These are phyloP conservation scores for Anhinga rufa DNA, from an alignment of 2,113 vertebrate genomes.

Conservation along the genomic window DNA sequence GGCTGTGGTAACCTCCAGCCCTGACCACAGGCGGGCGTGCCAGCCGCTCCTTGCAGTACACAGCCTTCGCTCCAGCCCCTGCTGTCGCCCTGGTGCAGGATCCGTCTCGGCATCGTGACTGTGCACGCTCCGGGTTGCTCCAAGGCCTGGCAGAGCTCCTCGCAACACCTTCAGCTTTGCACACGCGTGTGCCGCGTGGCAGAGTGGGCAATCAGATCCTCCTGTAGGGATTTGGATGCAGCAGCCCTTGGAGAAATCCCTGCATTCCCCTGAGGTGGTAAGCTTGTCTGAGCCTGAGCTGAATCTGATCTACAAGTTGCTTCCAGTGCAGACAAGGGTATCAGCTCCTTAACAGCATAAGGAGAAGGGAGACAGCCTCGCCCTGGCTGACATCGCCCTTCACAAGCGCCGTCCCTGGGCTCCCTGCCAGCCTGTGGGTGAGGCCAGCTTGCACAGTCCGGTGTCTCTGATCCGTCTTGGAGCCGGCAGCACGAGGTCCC, in stretches of 20 bases:
- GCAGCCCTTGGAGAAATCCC: neutral
- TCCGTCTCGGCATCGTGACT: fast-evolving
- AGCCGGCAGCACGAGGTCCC: fast-evolving
- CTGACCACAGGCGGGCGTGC: neutral
- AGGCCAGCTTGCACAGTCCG: fast-evolving
- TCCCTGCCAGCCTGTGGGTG: neutral
- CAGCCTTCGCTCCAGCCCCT: neutral
- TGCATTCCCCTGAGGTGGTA: neutral
- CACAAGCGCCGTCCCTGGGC: fast-evolving
- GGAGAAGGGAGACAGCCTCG: neutral
- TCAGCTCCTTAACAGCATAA: neutral
- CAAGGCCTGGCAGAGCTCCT: neutral
- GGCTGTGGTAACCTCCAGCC: neutral
- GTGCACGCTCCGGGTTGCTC: neutral
- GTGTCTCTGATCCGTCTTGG: neutral
- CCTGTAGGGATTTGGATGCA: neutral
- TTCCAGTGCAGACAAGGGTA: neutral
- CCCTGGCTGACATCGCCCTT: neutral
- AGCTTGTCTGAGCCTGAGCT: neutral
- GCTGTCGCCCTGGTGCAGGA: neutral
- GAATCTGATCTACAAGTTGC: neutral
- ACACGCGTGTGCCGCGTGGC: fast-evolving
- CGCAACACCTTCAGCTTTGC: neutral
- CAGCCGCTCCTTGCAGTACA: neutral
- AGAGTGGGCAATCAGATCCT: neutral